Evolutionary conservation across 2,113 vertebrate species (phyloP), one percentile per base, ranked within the genome.

Genomic region (Clarias magur): DNA sequence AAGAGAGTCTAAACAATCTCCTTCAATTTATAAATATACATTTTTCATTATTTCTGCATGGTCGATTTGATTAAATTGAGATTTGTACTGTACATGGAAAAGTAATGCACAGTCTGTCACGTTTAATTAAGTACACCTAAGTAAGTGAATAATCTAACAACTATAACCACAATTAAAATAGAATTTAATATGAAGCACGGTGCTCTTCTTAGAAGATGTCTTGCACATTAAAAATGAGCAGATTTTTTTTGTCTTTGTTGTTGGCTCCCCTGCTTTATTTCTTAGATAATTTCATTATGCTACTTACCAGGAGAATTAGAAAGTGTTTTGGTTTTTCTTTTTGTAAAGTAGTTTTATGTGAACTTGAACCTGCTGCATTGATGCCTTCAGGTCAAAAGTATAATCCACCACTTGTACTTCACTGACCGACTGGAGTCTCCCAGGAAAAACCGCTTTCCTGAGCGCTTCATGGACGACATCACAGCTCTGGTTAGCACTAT

Each of bases 401-500:
- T 99, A 92, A 98, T 98, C 88, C 98, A 99, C 91, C 97, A 99
- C 94, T 95, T 99, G 89, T 99, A 98, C 92, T 99, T 99, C 90
- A 95, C 96, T 80, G 98, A 99, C 62, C 98, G 99, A 88, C 95
- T 99, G n/a, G 97, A 98, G 84, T 96, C 96, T 0, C 93, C 96
- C 0, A 95, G 98, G 91, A 99, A 98, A 94, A 97, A 96, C 93
- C 97, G 98, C 79, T 99, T 99, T 89, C 98, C 98, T 0, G 98
- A 99, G 92, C 97, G 98, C 80, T 99, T 99, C 92, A 99, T 98
- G 98, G 98, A 99, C 90, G 98, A 99, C 91, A 98, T 99, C 83
- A 93, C 94, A 65, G 98, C 98, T 42, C 92, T 99, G 88, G 97
- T 99, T 92, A 99, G 98, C 96, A 99, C 97, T 89, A 99, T 99